Conservation (phyloP, 2,113 vertebrate genomes). For the Psittacula cyanocephala region DNA sequence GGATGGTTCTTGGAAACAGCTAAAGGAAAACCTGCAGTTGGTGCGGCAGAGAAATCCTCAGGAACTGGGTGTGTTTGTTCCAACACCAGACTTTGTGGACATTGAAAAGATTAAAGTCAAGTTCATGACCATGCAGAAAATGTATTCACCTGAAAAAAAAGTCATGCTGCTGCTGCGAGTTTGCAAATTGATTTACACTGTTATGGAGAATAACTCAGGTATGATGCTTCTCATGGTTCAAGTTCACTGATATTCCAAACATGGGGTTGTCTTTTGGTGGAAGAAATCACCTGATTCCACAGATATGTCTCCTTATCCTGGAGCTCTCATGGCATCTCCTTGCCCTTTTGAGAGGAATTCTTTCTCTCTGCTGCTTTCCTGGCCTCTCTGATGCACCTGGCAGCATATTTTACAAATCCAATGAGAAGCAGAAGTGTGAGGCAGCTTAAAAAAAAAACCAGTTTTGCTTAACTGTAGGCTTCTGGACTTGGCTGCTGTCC, state of each 20-base stretch:
- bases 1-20: conserved; percentile 87
- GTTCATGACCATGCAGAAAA: conserved; percentile 91
- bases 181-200: conserved; percentile 95
- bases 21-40: conserved; percentile 90
- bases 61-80: conserved; percentile 90
- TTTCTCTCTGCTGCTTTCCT: neutral
- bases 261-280: neutral
- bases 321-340: neutral
- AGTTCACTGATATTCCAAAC: neutral
- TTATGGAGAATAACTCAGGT: conserved; percentile 99
- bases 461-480: neutral
- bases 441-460: neutral
- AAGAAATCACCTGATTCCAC: neutral
- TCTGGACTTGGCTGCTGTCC: neutral
- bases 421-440: neutral
- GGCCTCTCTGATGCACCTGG: neutral
- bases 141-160: conserved; percentile 97
- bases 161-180: conserved; percentile 89
- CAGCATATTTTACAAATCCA: neutral
- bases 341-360: neutral
- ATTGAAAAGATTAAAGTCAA: conserved; percentile 95
- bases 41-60: conserved; percentile 87
- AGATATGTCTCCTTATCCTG: neutral
- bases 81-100: conserved; percentile 85
- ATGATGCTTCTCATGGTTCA: neutral